Evolutionary conservation across 1,140 invertebrate genomes (phyloP).

Genomic region (Vanessa tameamea): DNA sequence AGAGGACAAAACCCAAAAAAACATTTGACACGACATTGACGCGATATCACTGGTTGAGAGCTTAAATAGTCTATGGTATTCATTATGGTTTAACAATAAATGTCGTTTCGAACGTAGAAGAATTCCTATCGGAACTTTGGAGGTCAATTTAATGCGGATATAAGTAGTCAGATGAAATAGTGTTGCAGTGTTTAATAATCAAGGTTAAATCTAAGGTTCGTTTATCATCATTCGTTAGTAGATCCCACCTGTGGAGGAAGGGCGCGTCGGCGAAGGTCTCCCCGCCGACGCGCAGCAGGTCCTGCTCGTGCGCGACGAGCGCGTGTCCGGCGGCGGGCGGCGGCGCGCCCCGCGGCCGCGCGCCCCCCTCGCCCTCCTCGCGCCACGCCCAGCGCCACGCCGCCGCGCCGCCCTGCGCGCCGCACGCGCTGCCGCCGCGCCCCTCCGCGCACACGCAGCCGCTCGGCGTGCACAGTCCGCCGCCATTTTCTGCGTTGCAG

Average conservation of each 20-base stretch:
- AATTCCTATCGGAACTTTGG: too few species aligned
- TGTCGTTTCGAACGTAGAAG: too few species aligned
- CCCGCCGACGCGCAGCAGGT: conserved; percentile 59
- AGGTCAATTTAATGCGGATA: too few species aligned
- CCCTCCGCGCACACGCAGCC: conserved; percentile 57
- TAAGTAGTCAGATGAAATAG: too few species aligned
- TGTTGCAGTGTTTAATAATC: too few species aligned
- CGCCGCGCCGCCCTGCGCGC: conserved; percentile 41
- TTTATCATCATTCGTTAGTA: too few species aligned
- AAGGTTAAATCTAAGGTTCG: too few species aligned
- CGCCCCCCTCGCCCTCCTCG: conserved; percentile 50
- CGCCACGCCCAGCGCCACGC: conserved; percentile 62
- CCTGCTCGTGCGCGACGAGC: conserved; percentile 48
- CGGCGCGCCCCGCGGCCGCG: conserved; percentile 34
- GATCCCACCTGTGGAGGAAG: conserved; percentile 60
- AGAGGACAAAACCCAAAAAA: too few species aligned
- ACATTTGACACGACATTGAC: too few species aligned
- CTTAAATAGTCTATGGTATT: too few species aligned
- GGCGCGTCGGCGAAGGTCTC: conserved; percentile 56
- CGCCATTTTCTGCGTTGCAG: conserved; percentile 60
- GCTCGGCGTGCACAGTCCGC: conserved; percentile 51
- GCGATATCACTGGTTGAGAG: too few species aligned
- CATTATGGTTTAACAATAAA: too few species aligned
- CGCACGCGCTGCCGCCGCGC: conserved; percentile 48
- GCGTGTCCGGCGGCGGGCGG: conserved; percentile 57